These are phyloP conservation scores for Cyclura pinguis DNA, from an alignment of 2,797 vertebrate species.

Conservation along the genomic window DNA sequence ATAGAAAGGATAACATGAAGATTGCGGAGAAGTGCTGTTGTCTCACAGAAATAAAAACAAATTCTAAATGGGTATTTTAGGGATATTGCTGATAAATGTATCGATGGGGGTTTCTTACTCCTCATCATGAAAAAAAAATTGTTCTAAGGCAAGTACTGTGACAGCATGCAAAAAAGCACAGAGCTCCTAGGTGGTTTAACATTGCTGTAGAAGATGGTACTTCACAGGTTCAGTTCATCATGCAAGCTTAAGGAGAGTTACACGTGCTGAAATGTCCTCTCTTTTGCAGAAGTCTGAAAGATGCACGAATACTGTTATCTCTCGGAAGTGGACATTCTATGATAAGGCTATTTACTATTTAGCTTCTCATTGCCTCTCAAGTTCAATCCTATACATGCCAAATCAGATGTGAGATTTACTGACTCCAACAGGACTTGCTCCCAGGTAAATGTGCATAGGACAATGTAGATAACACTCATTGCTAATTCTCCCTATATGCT, in stretches of 20 bases:
- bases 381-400: neutral
- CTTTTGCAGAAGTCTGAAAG: neutral
- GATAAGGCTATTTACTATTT: neutral
- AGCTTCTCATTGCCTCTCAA: neutral
- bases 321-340: neutral
- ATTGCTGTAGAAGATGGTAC: neutral
- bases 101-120: neutral
- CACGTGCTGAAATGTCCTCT: neutral
- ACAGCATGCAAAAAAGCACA: neutral
- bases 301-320: neutral
- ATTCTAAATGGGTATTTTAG: constrained; percentile 62
- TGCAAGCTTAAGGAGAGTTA: neutral
- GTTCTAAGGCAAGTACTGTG: neutral
- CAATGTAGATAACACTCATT: neutral
- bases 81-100: constrained; percentile 36
- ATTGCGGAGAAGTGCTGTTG: constrained; percentile 67
- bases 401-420: neutral
- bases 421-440: neutral
- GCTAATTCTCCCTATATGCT: neutral
- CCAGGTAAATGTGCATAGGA: neutral
- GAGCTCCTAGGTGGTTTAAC: neutral
- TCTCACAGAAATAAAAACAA: constrained; percentile 55
- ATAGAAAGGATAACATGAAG: constrained; percentile 61
- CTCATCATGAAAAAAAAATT: constrained; percentile 8
- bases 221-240: neutral